Evolutionary conservation across 2,888 invertebrate species (phyloP), one percentile per base, ranked within the genome.

Genomic region (Agrotis ipsilon): DNA sequence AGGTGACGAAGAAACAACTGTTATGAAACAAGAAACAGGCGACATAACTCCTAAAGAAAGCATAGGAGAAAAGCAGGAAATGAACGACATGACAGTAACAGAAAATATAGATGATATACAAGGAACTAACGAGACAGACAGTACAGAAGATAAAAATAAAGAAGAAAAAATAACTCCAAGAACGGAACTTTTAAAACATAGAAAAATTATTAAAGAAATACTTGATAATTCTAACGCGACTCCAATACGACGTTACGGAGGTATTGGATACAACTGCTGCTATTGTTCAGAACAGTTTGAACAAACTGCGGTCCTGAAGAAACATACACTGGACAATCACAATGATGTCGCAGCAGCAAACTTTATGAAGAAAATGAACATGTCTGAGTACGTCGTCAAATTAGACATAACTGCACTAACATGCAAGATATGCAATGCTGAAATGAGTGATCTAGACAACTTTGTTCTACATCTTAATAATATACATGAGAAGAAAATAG

Each of bases 151-250:
- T 16, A 55, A 27, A 7, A 21, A 16, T 57, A 54, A 45, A 57
- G 55, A 80, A 45, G 27, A n/a, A 19, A 82, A 82, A 82, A 80
- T 55, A 46, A 68, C 81, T 48, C 79, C 84, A 3, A 80, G 77
- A 16, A 74, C 82, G 0, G 89, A 91, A 61, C 39, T 91, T 7
- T 66, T 82, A n/a, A 91, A 91, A 80, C 92, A 92, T 77, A 80
- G 88, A 11, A 77, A 68, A 14, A 92, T 90, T 68, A 86, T 90
- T 18, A 86, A 83, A 72, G 85, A 87, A 59, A 82, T 93, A 19
- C 78, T 93, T 2, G 70, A 84, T 3, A 82, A 82, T 64, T 86
- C 93, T 0, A 93, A 93, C 59, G 93, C 93, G 0, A 93, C 93
- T 0, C 92, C 92, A 0, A 91, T 92, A 19, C 78, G 89, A 52